phyloP scores from a whole-genome alignment of 2,888 invertebrate genomes.

The Dyspetes luteomarginatus region DNA sequence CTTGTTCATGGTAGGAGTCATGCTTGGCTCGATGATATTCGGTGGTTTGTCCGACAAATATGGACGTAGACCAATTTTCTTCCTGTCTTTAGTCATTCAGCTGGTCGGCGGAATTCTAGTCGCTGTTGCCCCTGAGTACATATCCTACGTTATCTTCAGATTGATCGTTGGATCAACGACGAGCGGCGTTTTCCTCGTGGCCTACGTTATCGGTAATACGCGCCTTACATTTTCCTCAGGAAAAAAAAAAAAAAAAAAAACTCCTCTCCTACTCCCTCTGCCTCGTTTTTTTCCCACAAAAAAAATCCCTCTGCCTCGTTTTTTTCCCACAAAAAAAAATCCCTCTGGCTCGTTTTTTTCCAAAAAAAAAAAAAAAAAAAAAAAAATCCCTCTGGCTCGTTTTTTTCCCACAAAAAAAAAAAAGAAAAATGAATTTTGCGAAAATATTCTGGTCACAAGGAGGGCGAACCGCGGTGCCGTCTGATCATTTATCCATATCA shows the following conservation, averaged over 20 bases:
- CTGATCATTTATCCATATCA: conserved; percentile 10
- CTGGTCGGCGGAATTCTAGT: conserved; percentile 88
- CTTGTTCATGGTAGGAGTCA: conserved; percentile 89
- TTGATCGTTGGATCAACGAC: conserved; percentile 89
- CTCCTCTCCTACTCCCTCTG: neutral
- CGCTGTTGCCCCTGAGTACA: conserved; percentile 88
- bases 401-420: conserved; percentile 1
- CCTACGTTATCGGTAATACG: conserved; percentile 90
- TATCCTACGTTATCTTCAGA: conserved; percentile 87
- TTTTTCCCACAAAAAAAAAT: neutral
- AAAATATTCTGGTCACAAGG: conserved; percentile 54
- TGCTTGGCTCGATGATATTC: conserved; percentile 89
- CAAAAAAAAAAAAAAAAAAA: neutral
- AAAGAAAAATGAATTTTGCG: conserved; percentile 26
- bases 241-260: neutral
- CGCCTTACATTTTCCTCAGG: neutral
- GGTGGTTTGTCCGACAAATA: conserved; percentile 90
- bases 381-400: neutral
- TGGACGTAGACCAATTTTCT: conserved; percentile 90
- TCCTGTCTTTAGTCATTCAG: conserved; percentile 88
- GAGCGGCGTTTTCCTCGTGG: conserved; percentile 91
- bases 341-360: neutral
- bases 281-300: neutral
- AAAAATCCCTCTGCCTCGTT: neutral
- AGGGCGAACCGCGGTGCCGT: conserved; percentile 49